A percentile compares a stretch with the other conserved stretches of the same genome.
Conservation (phyloP, 2,113 vertebrate species). For the Saguinus imperator region DNA sequence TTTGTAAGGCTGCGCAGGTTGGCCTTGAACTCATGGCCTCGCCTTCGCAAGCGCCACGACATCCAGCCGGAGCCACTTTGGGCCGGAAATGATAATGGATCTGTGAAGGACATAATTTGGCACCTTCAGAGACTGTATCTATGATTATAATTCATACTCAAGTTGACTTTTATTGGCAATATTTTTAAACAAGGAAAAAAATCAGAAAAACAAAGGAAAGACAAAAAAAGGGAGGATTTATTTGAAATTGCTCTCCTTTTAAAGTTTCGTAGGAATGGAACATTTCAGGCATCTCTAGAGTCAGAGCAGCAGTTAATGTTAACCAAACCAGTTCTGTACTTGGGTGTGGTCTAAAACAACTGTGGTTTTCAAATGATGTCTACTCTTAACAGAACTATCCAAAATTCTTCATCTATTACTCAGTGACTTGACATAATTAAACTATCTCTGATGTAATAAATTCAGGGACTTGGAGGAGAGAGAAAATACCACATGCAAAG, state of each 20-base stretch:
- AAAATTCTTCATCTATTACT: background rate
- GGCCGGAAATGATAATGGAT: background rate
- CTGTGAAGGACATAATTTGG: background rate
- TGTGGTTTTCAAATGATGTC: background rate
- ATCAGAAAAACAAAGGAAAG: background rate
- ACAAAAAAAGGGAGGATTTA: background rate
- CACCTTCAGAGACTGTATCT: background rate
- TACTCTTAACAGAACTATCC: background rate
- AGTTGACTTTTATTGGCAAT: constrained; percentile 43
- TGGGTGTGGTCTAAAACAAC: background rate
- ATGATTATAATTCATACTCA: constrained; percentile 31
- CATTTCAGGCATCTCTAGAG: background rate
- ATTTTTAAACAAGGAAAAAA: constrained; percentile 34
- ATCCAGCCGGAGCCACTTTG: too few relatives aligned
- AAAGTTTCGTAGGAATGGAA: background rate
- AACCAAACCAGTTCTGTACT: background rate
- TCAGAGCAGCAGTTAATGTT: background rate
- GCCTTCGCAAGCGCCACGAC: too few relatives aligned
- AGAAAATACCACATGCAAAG: background rate
- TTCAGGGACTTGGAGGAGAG: background rate
- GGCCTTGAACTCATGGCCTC: too few relatives aligned
- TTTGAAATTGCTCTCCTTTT: constrained; percentile 7
- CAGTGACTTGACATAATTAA: background rate
- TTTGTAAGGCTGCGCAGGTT: too few relatives aligned
- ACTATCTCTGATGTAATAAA: background rate